Evolutionary conservation across 2,888 invertebrate species (phyloP), one percentile per base, ranked within the genome.

Genomic region (Pheosia gnoma): DNA sequence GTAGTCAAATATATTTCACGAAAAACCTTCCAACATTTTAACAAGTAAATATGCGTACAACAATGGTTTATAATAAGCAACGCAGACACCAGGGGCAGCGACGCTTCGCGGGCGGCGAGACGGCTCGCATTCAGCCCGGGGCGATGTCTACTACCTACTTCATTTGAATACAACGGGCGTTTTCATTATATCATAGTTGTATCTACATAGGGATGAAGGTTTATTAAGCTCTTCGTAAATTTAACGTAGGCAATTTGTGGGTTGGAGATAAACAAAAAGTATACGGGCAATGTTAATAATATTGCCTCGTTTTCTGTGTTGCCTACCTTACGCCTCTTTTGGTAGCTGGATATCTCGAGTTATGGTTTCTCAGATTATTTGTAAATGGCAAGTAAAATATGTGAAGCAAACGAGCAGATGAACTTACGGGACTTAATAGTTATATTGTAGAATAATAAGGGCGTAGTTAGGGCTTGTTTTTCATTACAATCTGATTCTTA

Each of bases 111-210:
- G 36, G 45, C n/a, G 57, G 57, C 57, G 41, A 57, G 57, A 56
- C 56, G 54, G 54, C 38, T 37, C 38, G 45, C 57, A 57, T 57
- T 36, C 57, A 43, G 25, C 57, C 57, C 45, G 43, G 5, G 57
- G 57, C 43, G 7, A 57, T 10, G 57, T 57, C 57, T 57, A 36
- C 57, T 57, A 36, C 57, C 57, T 36, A 45, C 57, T 45, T 57
- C 57, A 57, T 57, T 57, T 57, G 57, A 57, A 57, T 57, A 57
- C 57, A 57, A 57, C 43, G 45, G 57, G 57, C 55, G 53, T 25
- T 45, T 57, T 57, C 57, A 57, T 57, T 57, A 45, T 57, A 45
- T 45, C 57, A 57, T 57, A 45, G 25, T 39, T 11, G 25, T 51
- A 51, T 25, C 13, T 39, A 55, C 39, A 9, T 39, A 11, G 11